phyloP scores from a whole-genome alignment of 1,140 invertebrate species.

The Drosophila neocordata region DNA sequence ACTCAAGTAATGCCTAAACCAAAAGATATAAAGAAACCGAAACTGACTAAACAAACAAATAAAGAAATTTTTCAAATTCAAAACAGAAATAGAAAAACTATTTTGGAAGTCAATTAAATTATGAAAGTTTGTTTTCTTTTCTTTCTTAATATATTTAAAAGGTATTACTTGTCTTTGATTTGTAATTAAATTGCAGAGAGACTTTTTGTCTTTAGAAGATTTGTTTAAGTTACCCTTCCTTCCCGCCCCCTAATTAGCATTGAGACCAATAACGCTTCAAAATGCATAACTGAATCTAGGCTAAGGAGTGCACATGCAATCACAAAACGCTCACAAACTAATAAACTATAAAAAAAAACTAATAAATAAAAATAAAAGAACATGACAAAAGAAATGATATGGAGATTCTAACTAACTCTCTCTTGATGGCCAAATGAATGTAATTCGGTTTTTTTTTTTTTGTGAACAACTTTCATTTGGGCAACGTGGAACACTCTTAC shows the following conservation, averaged over 20 bases:
- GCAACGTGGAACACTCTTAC: conserved; percentile 60
- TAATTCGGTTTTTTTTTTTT: conserved; percentile 6
- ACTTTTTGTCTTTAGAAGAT: no score
- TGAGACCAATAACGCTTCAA: conserved; percentile 12
- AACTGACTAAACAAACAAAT: no score
- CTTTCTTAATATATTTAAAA: no score
- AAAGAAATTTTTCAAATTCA: no score
- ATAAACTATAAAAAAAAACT: neutral
- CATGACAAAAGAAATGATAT: neutral
- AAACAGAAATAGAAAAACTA: no score
- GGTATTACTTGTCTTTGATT: no score
- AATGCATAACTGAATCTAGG: conserved; percentile 8
- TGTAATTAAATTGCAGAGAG: no score
- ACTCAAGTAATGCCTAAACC: neutral
- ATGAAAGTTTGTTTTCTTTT: no score
- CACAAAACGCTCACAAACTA: conserved; percentile 22
- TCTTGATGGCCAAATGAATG: conserved; percentile 1
- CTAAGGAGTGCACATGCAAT: conserved; percentile 18
- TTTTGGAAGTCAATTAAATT: no score
- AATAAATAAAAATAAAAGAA: neutral
- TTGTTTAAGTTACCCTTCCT: no score
- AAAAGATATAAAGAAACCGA: neutral
- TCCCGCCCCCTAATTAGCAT: neutral
- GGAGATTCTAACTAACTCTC: neutral
- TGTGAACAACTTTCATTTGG: conserved; percentile 31